Evolutionary conservation across 1,140 invertebrate genomes (phyloP).

Genomic region (Latrodectus geometricus): DNA sequence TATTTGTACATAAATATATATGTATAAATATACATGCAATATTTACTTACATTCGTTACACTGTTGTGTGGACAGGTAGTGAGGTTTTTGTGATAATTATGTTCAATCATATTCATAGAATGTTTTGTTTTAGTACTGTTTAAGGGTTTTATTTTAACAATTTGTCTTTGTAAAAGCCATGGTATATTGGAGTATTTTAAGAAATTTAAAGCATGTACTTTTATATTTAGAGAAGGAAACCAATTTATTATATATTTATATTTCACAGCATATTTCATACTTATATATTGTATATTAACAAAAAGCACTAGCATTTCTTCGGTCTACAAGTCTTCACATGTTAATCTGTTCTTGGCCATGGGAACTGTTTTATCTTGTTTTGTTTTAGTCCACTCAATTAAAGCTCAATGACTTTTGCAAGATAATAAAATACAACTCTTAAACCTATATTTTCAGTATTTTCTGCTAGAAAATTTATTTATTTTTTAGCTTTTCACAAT

Average conservation of each 20-base stretch:
- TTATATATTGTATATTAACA: background rate
- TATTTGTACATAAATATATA: conserved; percentile 58
- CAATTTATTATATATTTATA: background rate
- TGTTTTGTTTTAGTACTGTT: conserved; percentile 3
- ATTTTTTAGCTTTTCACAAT: background rate
- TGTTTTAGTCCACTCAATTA: too few relatives aligned
- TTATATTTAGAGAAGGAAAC: background rate
- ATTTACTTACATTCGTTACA: conserved; percentile 41
- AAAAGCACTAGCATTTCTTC: background rate
- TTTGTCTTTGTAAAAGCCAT: conserved; percentile 4
- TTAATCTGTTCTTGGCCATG: too few relatives aligned
- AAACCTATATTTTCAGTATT: background rate
- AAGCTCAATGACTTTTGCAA: too few relatives aligned
- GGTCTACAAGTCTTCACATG: too few relatives aligned
- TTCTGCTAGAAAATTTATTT: background rate
- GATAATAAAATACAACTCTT: background rate
- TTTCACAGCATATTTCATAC: too few relatives aligned
- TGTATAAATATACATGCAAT: conserved; percentile 12
- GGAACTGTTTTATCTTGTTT: too few relatives aligned
- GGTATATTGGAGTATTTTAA: background rate
- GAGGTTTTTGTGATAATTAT: conserved; percentile 53
- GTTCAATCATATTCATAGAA: conserved; percentile 15
- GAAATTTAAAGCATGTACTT: background rate
- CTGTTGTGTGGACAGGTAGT: background rate
- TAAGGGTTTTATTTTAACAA: conserved; percentile 15